A percentile compares a stretch with the other conserved stretches of the same genome.
Evolutionary conservation across 2,113 vertebrate genomes (phyloP).

Genomic region (Empidonax alnorum): DNA sequence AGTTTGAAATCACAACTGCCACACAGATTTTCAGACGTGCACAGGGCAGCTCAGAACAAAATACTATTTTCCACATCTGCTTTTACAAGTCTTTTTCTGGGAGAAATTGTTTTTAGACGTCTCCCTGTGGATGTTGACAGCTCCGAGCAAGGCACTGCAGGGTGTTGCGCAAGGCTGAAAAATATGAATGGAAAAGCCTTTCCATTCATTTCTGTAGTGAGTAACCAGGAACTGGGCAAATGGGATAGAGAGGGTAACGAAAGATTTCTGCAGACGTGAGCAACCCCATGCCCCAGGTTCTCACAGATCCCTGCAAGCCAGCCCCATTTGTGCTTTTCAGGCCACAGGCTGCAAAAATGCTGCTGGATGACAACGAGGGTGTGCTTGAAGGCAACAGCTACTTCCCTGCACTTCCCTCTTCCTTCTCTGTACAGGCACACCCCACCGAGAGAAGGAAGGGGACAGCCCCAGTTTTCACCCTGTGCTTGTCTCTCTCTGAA

Average conservation of each 20-base stretch:
- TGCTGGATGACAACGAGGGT: background rate
- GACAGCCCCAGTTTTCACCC: background rate
- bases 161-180: background rate
- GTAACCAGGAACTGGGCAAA: background rate
- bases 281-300: background rate
- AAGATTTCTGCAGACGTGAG: background rate
- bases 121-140: background rate
- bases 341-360: background rate
- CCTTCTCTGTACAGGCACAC: background rate
- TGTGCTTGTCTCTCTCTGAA: background rate
- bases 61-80: background rate
- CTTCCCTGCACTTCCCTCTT: background rate
- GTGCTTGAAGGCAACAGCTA: background rate
- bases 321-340: background rate
- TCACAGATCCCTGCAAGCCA: background rate
- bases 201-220: background rate
- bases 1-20: background rate
- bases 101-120: accelerated
- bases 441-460: background rate
- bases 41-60: background rate
- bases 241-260: background rate
- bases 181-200: background rate
- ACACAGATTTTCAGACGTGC: background rate
- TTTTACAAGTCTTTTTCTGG: background rate
- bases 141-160: background rate